Percentiles rank a stretch among this genome's conserved stretches.
Evolutionary conservation across 2,797 vertebrate genomes (phyloP).

Genomic region (Sebastes kiyomatsui): DNA sequence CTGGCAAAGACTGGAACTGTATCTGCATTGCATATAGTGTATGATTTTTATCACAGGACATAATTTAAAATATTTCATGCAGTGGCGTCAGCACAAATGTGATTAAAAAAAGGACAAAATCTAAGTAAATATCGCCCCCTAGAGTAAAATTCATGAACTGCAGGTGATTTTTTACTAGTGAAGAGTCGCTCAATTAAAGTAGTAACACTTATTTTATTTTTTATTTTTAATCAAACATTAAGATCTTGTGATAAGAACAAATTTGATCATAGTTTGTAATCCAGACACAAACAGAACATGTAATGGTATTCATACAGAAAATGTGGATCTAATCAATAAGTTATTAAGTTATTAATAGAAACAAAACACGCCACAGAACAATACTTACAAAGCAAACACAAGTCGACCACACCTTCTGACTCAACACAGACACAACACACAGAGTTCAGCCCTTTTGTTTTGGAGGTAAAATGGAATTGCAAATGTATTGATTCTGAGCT

Average conservation of each 20-base stretch:
- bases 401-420: not conserved
- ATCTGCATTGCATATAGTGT: not conserved
- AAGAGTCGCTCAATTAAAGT: not conserved
- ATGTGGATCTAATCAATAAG: not conserved
- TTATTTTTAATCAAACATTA: not conserved
- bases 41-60: not conserved
- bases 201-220: not conserved
- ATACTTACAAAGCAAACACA: not conserved
- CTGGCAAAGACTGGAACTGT: too few species aligned
- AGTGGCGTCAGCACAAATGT: not conserved
- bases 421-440: not conserved
- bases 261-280: not conserved
- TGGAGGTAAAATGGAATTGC: not conserved
- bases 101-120: not conserved
- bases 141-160: conserved; percentile 21
- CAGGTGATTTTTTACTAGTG: not conserved
- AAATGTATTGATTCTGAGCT: not conserved
- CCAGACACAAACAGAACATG: not conserved
- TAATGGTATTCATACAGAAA: not conserved
- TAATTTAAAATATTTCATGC: not conserved
- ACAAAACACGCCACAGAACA: not conserved
- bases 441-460: not conserved
- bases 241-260: not conserved
- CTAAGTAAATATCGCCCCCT: conserved; percentile 51
- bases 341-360: not conserved